Conservation (phyloP, 2,113 vertebrate genomes). For the Anoplopoma fimbria region DNA sequence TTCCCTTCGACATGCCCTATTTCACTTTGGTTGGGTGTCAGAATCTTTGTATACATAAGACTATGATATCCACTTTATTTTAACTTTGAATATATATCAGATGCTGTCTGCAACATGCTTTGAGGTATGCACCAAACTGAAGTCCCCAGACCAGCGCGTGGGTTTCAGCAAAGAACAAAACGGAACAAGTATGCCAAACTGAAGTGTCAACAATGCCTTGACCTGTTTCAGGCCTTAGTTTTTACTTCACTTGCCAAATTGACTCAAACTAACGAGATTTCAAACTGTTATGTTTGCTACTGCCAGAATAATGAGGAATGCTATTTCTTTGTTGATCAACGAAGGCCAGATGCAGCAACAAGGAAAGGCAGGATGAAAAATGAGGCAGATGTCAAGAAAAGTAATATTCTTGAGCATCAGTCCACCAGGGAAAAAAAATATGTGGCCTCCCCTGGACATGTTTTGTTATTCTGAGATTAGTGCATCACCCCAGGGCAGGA, state of each 20-base stretch:
- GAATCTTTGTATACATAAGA: slow-evolving; percentile 16
- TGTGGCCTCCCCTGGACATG: slow-evolving; percentile 33
- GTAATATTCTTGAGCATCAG: slow-evolving; percentile 34
- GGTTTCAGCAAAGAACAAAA: slow-evolving; percentile 16
- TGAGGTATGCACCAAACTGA: neutral
- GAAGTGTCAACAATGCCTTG: slow-evolving; percentile 18
- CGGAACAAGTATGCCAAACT: neutral
- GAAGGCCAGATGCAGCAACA: neutral
- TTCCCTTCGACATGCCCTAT: slow-evolving; percentile 51
- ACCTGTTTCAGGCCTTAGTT: slow-evolving; percentile 33
- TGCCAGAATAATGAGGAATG: slow-evolving; percentile 42
- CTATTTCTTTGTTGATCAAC: neutral
- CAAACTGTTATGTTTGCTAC: slow-evolving; percentile 39
- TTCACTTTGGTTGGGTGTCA: slow-evolving; percentile 62
- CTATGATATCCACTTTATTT: slow-evolving; percentile 6
- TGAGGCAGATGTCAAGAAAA: slow-evolving; percentile 11
- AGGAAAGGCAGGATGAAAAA: neutral
- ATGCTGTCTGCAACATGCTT: slow-evolving; percentile 12
- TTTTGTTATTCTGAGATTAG: slow-evolving; percentile 60
- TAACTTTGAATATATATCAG: neutral
- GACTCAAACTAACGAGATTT: slow-evolving; percentile 57
- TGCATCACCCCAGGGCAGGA: slow-evolving; percentile 51
- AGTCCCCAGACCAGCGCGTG: slow-evolving; percentile 14
- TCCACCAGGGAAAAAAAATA: slow-evolving; percentile 31
- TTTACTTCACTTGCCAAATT: slow-evolving; percentile 41